These are phyloP conservation scores for Patella caerulea DNA, from an alignment of 2,888 invertebrate genomes.

Conservation along the genomic window DNA sequence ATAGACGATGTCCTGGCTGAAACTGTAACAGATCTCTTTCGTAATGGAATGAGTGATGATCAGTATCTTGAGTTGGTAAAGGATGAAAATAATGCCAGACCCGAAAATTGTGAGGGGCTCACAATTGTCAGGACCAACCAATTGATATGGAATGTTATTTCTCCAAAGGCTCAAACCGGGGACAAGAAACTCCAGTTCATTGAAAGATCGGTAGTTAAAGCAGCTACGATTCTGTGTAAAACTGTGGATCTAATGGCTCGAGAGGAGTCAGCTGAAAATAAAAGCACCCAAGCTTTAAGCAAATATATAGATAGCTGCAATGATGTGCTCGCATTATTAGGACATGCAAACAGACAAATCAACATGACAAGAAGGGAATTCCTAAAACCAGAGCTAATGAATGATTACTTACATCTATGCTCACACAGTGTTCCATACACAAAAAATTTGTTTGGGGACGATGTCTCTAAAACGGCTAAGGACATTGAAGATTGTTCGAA, in stretches of 20 bases:
- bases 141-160: conserved; percentile 27
- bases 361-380: conserved; percentile 26
- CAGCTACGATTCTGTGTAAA: conserved; percentile 30
- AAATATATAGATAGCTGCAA: conserved; percentile 26
- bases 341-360: conserved; percentile 36
- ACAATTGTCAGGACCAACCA: conserved; percentile 25
- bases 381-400: conserved; percentile 23
- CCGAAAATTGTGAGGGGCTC: conserved; percentile 30
- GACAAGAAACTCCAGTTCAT: not conserved
- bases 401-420: conserved; percentile 26
- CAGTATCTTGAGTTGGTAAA: conserved; percentile 27
- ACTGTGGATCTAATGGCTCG: conserved; percentile 27
- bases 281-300: conserved; percentile 25
- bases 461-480: too few species aligned
- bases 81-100: conserved; percentile 25
- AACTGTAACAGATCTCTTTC: conserved; percentile 28
- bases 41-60: conserved; percentile 30
- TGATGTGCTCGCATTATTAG: conserved; percentile 29
- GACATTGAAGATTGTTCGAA: not conserved
- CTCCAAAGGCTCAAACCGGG: conserved; percentile 4
- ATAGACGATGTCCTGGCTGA: conserved; percentile 28
- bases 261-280: conserved; percentile 20
- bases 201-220: conserved; percentile 28
- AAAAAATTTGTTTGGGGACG: conserved; percentile 31
- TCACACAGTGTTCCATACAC: conserved; percentile 23